phyloP scores from a whole-genome alignment of 2,888 invertebrate species.

The Parapristionchus giblindavisi region DNA sequence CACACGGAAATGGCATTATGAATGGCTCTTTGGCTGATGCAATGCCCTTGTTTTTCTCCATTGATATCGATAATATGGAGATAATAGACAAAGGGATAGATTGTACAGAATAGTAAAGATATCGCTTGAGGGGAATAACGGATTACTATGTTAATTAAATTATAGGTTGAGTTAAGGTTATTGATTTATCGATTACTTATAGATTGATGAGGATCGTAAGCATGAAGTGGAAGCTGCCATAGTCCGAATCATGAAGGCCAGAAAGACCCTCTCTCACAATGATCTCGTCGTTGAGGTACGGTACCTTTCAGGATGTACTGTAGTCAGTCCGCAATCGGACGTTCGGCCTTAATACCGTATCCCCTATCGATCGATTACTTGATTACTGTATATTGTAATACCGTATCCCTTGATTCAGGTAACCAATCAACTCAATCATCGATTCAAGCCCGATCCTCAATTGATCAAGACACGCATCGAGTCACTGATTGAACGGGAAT shows the following conservation, averaged over 20 bases:
- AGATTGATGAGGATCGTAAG: conserved; percentile 95
- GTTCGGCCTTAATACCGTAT: no score
- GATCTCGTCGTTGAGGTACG: conserved; percentile 88
- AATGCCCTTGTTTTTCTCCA: no score
- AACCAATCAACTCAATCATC: conserved; percentile 92
- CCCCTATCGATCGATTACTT: background rate
- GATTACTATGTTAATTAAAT: background rate
- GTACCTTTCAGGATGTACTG: no score
- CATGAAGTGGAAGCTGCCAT: conserved; percentile 99
- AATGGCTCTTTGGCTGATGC: no score
- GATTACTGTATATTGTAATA: background rate
- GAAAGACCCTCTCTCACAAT: conserved; percentile 88
- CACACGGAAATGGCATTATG: no score
- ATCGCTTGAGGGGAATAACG: no score
- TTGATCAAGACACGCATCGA: conserved; percentile 99
- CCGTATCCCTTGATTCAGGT: conserved; percentile 72
- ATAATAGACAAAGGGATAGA: no score
- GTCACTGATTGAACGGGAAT: conserved; percentile 97
- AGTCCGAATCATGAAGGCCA: conserved; percentile 97
- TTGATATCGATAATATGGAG: no score
- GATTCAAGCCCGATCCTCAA: conserved; percentile 96
- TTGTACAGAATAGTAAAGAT: no score
- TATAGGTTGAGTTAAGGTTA: conserved; percentile 77
- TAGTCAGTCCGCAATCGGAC: no score
- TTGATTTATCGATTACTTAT: background rate